Percentiles rank a stretch among this genome's conserved stretches.
Conservation (phyloP, 2,888 invertebrate genomes). For the Agrochola lota region DNA sequence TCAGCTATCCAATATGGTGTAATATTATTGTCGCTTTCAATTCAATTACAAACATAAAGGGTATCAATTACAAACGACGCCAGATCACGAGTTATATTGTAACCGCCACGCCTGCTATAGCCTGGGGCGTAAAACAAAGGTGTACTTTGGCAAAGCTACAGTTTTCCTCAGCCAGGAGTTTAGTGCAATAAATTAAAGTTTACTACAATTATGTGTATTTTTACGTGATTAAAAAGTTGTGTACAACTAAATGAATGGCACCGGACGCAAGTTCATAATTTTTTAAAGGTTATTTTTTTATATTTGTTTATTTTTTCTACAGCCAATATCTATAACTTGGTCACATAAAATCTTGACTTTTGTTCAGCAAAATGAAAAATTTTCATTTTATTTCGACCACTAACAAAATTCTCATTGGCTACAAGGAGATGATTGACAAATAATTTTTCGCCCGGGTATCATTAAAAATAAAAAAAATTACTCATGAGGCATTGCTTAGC, state of each 20-base stretch:
- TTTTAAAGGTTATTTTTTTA: no score
- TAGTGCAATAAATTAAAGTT: constrained; percentile 11
- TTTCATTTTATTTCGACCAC: no score
- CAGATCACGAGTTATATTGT: neutral
- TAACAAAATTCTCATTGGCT: no score
- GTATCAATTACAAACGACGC: constrained; percentile 51
- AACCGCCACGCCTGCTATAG: constrained; percentile 28
- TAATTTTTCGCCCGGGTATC: neutral
- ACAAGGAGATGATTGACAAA: no score
- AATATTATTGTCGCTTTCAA: constrained; percentile 25
- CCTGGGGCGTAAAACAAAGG: constrained; percentile 36
- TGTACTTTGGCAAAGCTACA: neutral
- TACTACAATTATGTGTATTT: neutral
- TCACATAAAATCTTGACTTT: neutral
- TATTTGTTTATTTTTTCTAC: no score
- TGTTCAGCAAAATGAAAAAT: no score
- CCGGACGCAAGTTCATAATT: neutral
- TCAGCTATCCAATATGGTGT: neutral
- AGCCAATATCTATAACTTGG: neutral
- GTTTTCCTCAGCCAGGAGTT: neutral
- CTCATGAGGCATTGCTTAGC: neutral
- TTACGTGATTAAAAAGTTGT: neutral
- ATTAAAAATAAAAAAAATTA: fast-evolving
- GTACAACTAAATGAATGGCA: neutral
- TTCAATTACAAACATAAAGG: constrained; percentile 45